Base-by-base conservation (phyloP, 2,113 vertebrate genomes). In the Cochlearius cochlearius region DNA sequence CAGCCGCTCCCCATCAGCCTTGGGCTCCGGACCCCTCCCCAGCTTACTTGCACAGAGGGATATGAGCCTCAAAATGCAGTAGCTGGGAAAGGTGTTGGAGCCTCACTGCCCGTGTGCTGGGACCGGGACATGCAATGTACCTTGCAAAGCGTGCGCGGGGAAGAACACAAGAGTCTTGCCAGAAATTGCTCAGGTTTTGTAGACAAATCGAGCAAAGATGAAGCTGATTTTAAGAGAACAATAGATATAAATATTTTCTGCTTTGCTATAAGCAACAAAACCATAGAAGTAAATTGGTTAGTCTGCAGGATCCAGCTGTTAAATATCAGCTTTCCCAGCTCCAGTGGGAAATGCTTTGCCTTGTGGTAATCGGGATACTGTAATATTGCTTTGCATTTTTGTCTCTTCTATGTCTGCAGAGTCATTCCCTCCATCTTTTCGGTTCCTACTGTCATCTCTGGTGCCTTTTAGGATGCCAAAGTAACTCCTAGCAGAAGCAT, bases 301-400 rank as follows among this genome's bases (percentile, higher is more conserved):
- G 32, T 79, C 36, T 88, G 50, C 67, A 53, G 55, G 49, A 96
- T 73, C 62, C 71, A 92, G 85, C 86, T 88, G 91, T 83, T 93
- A 68, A 88, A 49, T n/a, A 76, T 20, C 92, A 86, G 34, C 25
- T 94, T 79, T 86, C 62, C 62, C 58, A 76, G 67, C n/a, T 73
- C 50, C n/a, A 53, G 26, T n/a, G 41, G 79, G 79, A 80, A 95
- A 80, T 10, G 9, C n/a, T 95, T 82, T 89, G 79, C 59, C 62
- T 47, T 2, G 0, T 56, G 34, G 56, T 79, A 29, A 45, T 49
- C 0, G 0, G 53, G 17, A 53, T 36, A 29, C 21, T 62, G 74
- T 49, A 76, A 73, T 43, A 66, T 2, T 94, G 47, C 62, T 43
- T 75, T 60, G 34, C 11, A n/a, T 79, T 85, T 94, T 79, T 75